Percentiles rank a stretch among this genome's conserved stretches.
Evolutionary conservation across 2,888 invertebrate genomes (phyloP).

Genomic region (Serripes groenlandicus): DNA sequence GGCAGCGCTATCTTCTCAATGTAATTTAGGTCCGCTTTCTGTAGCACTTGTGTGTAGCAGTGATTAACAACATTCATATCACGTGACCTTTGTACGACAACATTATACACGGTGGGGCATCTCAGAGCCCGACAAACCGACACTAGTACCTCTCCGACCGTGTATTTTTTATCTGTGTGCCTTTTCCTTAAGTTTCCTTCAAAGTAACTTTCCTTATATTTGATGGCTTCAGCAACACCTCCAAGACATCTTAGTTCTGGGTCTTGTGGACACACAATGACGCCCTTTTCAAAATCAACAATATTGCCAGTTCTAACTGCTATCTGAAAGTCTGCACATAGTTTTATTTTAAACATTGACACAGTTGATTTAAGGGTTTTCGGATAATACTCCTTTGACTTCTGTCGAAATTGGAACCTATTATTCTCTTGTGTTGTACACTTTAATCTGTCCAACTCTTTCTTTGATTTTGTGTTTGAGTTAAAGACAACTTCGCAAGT

Average conservation of each 20-base stretch:
- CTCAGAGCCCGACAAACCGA: background rate
- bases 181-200: background rate
- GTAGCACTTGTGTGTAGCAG: constrained; percentile 2
- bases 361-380: background rate
- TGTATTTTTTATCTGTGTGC: background rate
- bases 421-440: background rate
- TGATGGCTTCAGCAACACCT: background rate
- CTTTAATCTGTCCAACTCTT: background rate
- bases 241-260: background rate
- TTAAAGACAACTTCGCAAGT: constrained; percentile 6
- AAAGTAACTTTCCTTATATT: background rate
- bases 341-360: background rate
- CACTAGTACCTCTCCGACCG: background rate
- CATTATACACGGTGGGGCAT: constrained; percentile 1
- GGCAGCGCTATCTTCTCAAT: background rate
- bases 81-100: background rate
- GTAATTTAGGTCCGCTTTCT: background rate
- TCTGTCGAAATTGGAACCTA: background rate
- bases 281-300: background rate
- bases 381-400: background rate
- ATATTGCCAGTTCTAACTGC: background rate
- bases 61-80: background rate
- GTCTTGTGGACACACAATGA: constrained; percentile 21
- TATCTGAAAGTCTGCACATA: background rate
- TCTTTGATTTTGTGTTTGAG: background rate